Evolutionary conservation across 2,113 vertebrate genomes (phyloP).

Genomic region (Cryptotis parvus): DNA sequence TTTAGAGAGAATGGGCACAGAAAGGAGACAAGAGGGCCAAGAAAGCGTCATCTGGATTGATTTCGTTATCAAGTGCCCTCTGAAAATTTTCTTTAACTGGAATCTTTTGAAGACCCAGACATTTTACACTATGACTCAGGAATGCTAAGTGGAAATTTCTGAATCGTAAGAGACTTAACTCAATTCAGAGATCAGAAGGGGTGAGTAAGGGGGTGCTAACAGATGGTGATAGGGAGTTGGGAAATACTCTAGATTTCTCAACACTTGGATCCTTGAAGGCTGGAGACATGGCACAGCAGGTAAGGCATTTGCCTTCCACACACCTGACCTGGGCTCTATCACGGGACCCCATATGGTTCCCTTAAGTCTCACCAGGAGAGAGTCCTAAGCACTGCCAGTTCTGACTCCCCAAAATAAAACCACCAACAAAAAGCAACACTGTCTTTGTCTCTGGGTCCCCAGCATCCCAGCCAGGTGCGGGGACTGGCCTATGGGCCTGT

Average conservation of each 20-base stretch:
- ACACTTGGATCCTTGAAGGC: too few species aligned
- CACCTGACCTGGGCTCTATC: too few species aligned
- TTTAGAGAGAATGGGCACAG: neutral
- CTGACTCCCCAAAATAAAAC: too few species aligned
- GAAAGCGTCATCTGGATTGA: neutral
- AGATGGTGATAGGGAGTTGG: too few species aligned
- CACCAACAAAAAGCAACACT: too few species aligned
- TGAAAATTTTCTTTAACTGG: neutral
- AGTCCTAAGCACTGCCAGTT: too few species aligned
- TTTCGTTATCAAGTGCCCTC: neutral
- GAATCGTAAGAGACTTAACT: neutral
- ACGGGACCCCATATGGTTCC: too few species aligned
- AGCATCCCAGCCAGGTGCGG: neutral
- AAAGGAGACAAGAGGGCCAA: neutral
- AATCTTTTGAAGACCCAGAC: constrained; percentile 10
- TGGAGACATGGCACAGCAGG: too few species aligned
- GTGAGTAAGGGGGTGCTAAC: rapidly evolving
- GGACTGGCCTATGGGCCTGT: rapidly evolving
- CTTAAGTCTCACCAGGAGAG: too few species aligned
- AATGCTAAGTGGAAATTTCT: neutral
- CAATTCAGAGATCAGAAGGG: neutral
- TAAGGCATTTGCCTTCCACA: too few species aligned
- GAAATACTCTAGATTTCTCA: neutral
- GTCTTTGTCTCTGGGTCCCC: neutral
- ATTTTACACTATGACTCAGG: neutral